phyloP scores from a whole-genome alignment of 2,113 vertebrate genomes.

The Todiramphus chloris region DNA sequence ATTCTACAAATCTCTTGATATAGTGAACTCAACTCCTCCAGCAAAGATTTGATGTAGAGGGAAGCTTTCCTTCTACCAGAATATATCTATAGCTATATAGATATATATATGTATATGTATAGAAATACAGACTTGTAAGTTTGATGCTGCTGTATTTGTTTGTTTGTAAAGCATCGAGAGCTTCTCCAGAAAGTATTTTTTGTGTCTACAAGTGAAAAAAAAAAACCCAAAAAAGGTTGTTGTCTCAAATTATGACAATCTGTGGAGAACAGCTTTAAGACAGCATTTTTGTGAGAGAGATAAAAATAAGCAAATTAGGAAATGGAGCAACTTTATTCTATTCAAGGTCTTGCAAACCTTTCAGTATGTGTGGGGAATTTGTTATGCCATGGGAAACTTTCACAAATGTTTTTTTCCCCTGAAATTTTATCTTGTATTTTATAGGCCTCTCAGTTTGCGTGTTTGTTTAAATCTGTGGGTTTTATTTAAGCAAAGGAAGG shows the following conservation, averaged over 20 bases:
- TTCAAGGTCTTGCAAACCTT: neutral
- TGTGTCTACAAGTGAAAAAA: neutral
- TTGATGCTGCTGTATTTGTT: neutral
- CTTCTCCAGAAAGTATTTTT: neutral
- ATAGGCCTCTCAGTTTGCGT: neutral
- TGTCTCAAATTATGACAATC: neutral
- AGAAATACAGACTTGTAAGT: neutral
- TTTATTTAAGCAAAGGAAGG: neutral
- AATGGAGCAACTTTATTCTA: neutral
- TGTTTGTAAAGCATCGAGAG: neutral
- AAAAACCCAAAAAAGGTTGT: neutral
- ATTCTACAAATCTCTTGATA: constrained; percentile 40
- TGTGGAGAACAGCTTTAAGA: neutral
- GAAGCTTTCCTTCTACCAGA: neutral
- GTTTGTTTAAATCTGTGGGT: neutral
- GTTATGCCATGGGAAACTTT: neutral
- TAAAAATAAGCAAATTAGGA: neutral
- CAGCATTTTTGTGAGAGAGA: neutral
- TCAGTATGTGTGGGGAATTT: neutral
- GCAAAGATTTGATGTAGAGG: neutral
- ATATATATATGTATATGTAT: no score
- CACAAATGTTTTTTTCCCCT: neutral
- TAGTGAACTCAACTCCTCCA: constrained; percentile 16
- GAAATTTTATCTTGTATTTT: neutral
- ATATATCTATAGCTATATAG: neutral